phyloP scores from a whole-genome alignment of 2,888 invertebrate genomes.

The Polymixis lichenea region DNA sequence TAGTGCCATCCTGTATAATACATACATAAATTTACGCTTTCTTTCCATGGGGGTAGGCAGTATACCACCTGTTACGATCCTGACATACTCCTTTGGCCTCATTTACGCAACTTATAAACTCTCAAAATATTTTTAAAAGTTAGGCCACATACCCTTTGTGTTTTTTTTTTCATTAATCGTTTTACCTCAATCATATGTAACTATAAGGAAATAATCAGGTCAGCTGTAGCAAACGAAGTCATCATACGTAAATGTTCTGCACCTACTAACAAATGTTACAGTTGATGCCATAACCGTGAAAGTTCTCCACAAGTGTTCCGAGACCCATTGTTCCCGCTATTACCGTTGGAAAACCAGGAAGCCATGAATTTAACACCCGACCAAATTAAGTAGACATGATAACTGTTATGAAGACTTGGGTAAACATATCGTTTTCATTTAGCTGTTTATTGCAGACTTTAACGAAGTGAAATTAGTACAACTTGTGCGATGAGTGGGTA shows the following conservation, averaged over 20 bases:
- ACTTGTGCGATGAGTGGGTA: background rate
- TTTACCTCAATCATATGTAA: background rate
- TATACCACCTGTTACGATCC: no score
- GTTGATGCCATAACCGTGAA: constrained; percentile 8
- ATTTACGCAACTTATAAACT: no score
- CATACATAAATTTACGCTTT: no score
- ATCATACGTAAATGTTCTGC: background rate
- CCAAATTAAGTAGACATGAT: constrained; percentile 23
- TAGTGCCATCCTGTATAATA: background rate
- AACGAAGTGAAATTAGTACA: constrained; percentile 3
- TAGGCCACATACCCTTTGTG: no score
- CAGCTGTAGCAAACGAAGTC: background rate
- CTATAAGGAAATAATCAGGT: background rate
- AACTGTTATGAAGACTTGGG: constrained; percentile 22
- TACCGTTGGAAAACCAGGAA: constrained; percentile 22
- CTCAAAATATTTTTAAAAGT: no score
- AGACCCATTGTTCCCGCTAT: constrained; percentile 1
- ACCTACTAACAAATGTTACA: constrained; percentile 21
- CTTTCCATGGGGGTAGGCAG: no score
- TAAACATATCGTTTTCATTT: constrained; percentile 43
- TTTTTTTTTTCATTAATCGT: no score
- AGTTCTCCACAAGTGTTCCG: background rate
- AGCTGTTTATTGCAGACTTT: constrained; percentile 13
- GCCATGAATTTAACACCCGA: constrained; percentile 24
- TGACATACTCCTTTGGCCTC: no score